These are phyloP conservation scores for Opisthocomus hoazin DNA, from an alignment of 2,113 vertebrate species.

Conservation along the genomic window DNA sequence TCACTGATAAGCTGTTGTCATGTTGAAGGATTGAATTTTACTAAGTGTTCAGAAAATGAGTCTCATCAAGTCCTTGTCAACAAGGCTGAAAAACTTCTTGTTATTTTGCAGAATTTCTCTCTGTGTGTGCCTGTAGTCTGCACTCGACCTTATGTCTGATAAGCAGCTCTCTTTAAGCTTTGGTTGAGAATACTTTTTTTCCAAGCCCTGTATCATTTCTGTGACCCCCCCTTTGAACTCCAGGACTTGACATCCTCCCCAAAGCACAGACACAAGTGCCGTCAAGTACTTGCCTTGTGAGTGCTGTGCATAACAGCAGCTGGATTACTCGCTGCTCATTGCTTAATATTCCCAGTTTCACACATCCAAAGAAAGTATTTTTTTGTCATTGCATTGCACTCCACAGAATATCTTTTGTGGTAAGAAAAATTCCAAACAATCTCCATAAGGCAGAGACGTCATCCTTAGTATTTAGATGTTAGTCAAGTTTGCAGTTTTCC, in stretches of 20 bases:
- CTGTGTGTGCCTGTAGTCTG: background rate
- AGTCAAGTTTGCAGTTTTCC: background rate
- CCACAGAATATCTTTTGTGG: background rate
- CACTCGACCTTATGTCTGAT: background rate
- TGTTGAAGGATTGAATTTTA: background rate
- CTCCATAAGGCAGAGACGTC: background rate
- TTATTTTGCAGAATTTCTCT: background rate
- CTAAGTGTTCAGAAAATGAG: background rate
- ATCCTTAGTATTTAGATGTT: background rate
- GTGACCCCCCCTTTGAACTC: slow-evolving; percentile 26
- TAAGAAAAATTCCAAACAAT: background rate
- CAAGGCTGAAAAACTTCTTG: background rate
- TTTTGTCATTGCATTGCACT: background rate
- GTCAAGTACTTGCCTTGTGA: background rate
- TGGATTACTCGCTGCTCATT: background rate
- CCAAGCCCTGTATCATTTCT: background rate
- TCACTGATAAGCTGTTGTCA: background rate
- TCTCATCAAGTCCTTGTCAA: background rate
- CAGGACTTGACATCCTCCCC: background rate
- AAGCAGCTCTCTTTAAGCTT: background rate
- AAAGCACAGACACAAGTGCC: background rate
- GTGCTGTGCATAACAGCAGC: background rate
- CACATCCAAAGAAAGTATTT: background rate
- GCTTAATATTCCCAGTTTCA: background rate
- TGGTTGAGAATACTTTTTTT: background rate